Evolutionary conservation across 2,797 vertebrate species (phyloP), one percentile per base, ranked within the genome.

Genomic region (Loris lydekkerianus): DNA sequence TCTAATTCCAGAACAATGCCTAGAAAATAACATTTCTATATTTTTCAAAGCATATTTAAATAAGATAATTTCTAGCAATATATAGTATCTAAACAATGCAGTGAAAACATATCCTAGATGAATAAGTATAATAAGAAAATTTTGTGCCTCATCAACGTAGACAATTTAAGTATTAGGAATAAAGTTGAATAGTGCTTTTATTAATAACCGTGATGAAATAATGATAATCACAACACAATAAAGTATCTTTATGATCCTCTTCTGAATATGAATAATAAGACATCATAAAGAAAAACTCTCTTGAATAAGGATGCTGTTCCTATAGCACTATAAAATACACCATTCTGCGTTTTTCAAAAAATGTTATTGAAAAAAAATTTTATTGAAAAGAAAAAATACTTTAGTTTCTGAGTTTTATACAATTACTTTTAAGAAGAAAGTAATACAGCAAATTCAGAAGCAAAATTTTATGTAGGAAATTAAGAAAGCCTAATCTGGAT

Each of bases 371-470:
- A 82, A 70, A 80, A 10, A 34, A 92, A 58, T 43, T 40, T 10
- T 67, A 82, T 60, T 58, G 21, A 70, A 82, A 34, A 34, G 34
- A 77, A 94, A 88, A n/a, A 72, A 75, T 9, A 34, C 5, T 58
- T 90, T 34, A 58, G 11, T 91, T 85, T 78, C 27, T 80, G 25
- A 80, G 53, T 89, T 96, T 94, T 83, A 53, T 70, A 90, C 93
- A 97, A 72, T 56, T 46, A 83, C 37, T 95, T 93, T 67, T 78
- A 18, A 96, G 49, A 73, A 91, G 84, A 96, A 94, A 84, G 67
- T 72, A 88, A 91, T 43, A 29, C 25, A 85, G 14, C 75, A 60
- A 91, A 73, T 86, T 94, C 69, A 65, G 96, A 95, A 88, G 73
- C 73, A 92, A 83, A 92, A 94, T 67, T 83, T 37, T 86, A 73